Evolutionary conservation across 2,888 invertebrate species (phyloP).

Genomic region (Colostygia pectinataria): DNA sequence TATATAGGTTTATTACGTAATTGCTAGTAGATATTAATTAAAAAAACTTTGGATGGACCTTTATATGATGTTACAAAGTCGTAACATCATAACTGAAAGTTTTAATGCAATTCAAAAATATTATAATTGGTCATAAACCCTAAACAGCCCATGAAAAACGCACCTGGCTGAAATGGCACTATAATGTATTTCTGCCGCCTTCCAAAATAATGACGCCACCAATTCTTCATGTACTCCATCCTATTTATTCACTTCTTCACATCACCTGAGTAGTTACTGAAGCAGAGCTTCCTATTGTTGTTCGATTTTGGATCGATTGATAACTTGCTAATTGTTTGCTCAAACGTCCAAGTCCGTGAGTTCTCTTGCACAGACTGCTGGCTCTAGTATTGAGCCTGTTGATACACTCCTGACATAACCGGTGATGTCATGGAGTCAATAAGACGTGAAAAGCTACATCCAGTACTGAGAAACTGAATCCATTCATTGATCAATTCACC

Average conservation of each 20-base stretch:
- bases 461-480: slow-evolving; percentile 54
- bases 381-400: slow-evolving; percentile 48
- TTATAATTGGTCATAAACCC: neutral
- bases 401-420: slow-evolving; percentile 55
- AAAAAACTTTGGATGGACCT: too few relatives aligned
- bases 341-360: slow-evolving; percentile 66
- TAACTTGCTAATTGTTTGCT: slow-evolving; percentile 56
- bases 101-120: too few relatives aligned
- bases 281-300: slow-evolving; percentile 25
- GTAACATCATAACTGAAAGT: too few relatives aligned
- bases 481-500: slow-evolving; percentile 46
- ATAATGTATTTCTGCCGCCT: slow-evolving; percentile 62
- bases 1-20: too few relatives aligned
- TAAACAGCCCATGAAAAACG: slow-evolving; percentile 5
- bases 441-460: slow-evolving; percentile 56
- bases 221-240: slow-evolving; percentile 68
- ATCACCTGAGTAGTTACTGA: too few relatives aligned
- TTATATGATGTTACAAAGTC: too few relatives aligned
- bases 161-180: slow-evolving; percentile 75
- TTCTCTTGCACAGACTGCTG: slow-evolving; percentile 63
- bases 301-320: slow-evolving; percentile 39
- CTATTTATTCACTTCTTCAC: slow-evolving; percentile 23
- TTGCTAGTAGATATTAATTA: too few relatives aligned
- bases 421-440: slow-evolving; percentile 74
- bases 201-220: slow-evolving; percentile 68